phyloP scores from a whole-genome alignment of 2,113 vertebrate genomes.

The Coptodon rendalli region DNA sequence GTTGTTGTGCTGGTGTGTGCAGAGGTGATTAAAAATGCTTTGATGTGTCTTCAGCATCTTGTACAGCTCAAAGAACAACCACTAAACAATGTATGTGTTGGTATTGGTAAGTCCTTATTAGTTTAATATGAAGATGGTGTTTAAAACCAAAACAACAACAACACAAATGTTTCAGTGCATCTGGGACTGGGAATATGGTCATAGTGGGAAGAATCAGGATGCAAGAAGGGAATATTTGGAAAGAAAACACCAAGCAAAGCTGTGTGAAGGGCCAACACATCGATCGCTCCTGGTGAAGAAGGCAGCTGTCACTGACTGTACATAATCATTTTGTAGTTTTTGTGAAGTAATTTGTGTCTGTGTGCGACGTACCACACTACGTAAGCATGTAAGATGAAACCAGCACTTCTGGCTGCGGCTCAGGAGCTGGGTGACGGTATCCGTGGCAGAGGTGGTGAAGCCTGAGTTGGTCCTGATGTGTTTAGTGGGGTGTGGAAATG shows the following conservation, averaged over 20 bases:
- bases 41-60: neutral
- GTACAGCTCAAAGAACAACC: neutral
- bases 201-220: neutral
- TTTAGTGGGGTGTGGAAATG: neutral
- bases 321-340: neutral
- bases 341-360: neutral
- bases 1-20: neutral
- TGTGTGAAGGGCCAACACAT: neutral
- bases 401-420: neutral
- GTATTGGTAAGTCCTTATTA: neutral
- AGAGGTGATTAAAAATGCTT: neutral
- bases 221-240: neutral
- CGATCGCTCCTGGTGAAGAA: neutral
- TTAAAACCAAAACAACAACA: neutral
- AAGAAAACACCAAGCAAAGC: neutral
- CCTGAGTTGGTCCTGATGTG: neutral
- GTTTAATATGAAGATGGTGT: neutral
- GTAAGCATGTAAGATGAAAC: neutral
- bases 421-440: neutral
- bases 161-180: neutral
- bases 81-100: accelerated
- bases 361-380: neutral
- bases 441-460: neutral
- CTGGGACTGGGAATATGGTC: neutral
- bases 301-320: neutral